Conservation (phyloP, 2,797 vertebrate species). For the Vultur gryphus region DNA sequence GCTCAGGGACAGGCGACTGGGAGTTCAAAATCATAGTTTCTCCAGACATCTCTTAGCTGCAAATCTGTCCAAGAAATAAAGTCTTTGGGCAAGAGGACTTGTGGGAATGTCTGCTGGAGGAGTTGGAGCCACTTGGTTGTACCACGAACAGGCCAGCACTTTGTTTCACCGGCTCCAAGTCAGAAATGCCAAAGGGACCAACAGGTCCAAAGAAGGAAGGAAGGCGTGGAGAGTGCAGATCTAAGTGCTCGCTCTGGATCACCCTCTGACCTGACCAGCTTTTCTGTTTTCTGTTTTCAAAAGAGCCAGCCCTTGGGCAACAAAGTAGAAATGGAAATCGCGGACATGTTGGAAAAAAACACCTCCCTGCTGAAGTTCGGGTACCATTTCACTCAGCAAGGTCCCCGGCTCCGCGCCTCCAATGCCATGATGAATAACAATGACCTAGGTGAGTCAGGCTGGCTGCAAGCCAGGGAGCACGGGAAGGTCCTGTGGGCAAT, state of each 20-base stretch:
- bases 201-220: neutral
- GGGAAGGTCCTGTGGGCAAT: neutral
- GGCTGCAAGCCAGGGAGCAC: neutral
- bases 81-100: neutral
- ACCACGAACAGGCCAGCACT: neutral
- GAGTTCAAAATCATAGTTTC: neutral
- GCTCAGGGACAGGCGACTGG: neutral
- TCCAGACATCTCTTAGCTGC: neutral
- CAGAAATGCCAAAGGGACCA: neutral
- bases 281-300: slow-evolving; percentile 11
- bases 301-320: slow-evolving; percentile 97
- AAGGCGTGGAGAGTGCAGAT: neutral
- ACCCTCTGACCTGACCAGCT: neutral
- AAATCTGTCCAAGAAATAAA: neutral
- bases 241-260: neutral
- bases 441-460: slow-evolving; percentile 85
- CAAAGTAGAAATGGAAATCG: slow-evolving; percentile 99
- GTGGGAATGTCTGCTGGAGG: neutral
- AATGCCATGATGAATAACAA: slow-evolving; percentile 99
- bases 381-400: slow-evolving; percentile 98
- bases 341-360: slow-evolving; percentile 96
- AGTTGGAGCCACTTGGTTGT: neutral
- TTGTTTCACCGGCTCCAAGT: neutral
- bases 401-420: slow-evolving; percentile 91
- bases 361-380: slow-evolving; percentile 91